Base-by-base conservation (phyloP, 2,888 invertebrate genomes). In the Balanococcus diminutus region DNA sequence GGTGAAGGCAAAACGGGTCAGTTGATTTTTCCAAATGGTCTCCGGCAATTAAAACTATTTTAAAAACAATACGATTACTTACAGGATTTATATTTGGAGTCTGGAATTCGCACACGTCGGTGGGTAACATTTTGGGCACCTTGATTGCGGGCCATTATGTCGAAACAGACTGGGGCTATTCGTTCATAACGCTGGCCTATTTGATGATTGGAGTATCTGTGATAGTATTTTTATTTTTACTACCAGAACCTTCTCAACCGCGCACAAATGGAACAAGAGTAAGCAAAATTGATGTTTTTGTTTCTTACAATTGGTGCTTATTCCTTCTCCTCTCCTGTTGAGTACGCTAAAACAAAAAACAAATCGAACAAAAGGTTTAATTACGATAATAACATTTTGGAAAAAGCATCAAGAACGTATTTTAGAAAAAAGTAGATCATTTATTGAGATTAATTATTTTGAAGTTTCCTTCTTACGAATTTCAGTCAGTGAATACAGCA, bases 91-190 rank as follows among this genome's bases (percentile, higher is more conserved):
- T 98, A 87, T 98, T 98, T 90, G 98, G 98, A 14, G 92, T 98
- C 6, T 98, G 98, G 98, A 98, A 98, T 91, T 97, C 98, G 0
- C 98, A 98, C 89, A 98, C 98, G 0, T 97, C 97, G 0, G 92
- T 98, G 11, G 98, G 98, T 51, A 99, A 98, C 90, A 98, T 98
- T 89, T 90, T 98, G 92, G 93, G 93, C 19, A 94, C 96, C 0
- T 89, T 98, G n/a, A 94, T 98, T 88, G 97, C 98, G 0, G 95
- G 96, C 0, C 90, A 92, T 82, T 98, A 94, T 90, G 96, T 98
- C 14, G 96, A 96, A 89, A 91, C 90, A 0, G 94, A 96, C 90
- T 98, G 98, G 98, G 94, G 96, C 0, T 90, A 96, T 83, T 97
- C 97, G 39, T 98, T 98, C 90, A 94, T 97, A 81, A 94, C 97